Evolutionary conservation across 2,797 vertebrate genomes (phyloP), one percentile per base, ranked within the genome.

Genomic region (Myotis pilosus): DNA sequence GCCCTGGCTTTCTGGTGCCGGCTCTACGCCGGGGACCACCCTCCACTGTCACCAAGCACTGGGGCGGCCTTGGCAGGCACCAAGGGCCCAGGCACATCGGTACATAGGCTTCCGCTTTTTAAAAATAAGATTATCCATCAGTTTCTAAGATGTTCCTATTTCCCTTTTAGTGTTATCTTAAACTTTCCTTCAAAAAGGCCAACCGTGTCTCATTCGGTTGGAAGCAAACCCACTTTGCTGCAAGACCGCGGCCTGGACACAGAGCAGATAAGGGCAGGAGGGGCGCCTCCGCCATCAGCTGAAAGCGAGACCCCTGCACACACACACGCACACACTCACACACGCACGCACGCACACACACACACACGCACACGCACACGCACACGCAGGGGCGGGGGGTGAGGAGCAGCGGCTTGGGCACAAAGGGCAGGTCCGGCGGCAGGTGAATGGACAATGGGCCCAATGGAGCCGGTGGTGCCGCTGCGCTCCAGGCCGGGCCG

Each of bases 141-240:
- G 62, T 76, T 88, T 88, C 84, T 86, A 68, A 17, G 36, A 57
- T 75, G 13, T 79, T 49, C 72, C 22, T 62, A 94, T 33, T 91
- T 74, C 22, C 55, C 22, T 87, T 36, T 68, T 79, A 33, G 36
- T 88, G 74, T 80, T 75, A 41, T 41, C 28, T 33, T 69, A 38
- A 90, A 47, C 15, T 55, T 82, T 57, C 10, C 53, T 95, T 81
- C 74, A 55, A 74, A 74, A 72, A 83, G 84, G 55, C 7, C 78
- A 83, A 2, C 1, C 10, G 66, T 78, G 33, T 53, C 51, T 8
- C 44, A 51, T 33, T 53, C 22, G 74, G 74, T 53, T 51, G 13
- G 47, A 33, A 23, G 47, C 19, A 76, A 53, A 76, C 49, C 74
- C 51, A 33, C 22, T 22, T 33, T n/a, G n/a, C 44, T 68, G 87